A percentile compares a stretch with the other conserved stretches of the same genome.
Evolutionary conservation across 2,888 invertebrate genomes (phyloP).

Genomic region (Callinectes sapidus): DNA sequence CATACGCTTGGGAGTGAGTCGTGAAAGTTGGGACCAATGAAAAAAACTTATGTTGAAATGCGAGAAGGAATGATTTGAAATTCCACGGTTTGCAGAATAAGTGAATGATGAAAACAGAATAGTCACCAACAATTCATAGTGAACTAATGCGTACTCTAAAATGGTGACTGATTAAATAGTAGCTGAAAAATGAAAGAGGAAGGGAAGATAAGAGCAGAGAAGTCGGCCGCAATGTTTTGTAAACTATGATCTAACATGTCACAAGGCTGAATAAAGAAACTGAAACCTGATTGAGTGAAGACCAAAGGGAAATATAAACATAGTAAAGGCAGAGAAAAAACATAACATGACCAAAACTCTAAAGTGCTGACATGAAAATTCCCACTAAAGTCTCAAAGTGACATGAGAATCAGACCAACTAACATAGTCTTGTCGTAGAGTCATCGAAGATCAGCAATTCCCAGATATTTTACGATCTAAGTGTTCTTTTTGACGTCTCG

Average conservation of each 20-base stretch:
- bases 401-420: background rate
- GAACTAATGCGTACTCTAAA: background rate
- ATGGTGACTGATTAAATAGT: background rate
- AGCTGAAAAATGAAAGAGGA: background rate
- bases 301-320: background rate
- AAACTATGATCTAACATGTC: too few species aligned
- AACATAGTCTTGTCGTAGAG: conserved; percentile 15
- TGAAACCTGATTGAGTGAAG: background rate
- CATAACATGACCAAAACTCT: background rate
- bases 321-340: background rate
- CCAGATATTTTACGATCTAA: conserved; percentile 17
- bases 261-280: too few species aligned
- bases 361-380: background rate
- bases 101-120: background rate
- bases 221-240: too few species aligned
- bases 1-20: background rate
- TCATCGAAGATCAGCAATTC: background rate
- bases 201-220: background rate
- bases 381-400: background rate
- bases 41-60: background rate
- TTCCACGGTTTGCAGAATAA: background rate
- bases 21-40: background rate
- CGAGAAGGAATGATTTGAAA: background rate
- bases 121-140: background rate
- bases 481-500: conserved; percentile 34